Base-by-base conservation (phyloP, 2,113 vertebrate species). In the Geothlypis trichas region DNA sequence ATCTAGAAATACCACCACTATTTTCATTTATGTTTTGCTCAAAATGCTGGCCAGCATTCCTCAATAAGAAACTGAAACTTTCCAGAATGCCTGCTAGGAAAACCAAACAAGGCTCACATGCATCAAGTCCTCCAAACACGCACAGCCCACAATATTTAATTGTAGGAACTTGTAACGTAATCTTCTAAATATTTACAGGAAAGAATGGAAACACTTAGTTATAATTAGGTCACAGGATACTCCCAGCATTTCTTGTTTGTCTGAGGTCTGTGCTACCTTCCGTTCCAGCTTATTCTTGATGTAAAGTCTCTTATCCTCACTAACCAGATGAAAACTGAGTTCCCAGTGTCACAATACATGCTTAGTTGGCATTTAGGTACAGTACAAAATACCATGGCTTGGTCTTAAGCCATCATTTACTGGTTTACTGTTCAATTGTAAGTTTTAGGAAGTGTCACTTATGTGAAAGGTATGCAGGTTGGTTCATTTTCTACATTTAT, bases 151-250 rank as follows among this genome's bases (percentile, higher is more conserved):
- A 5, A 24, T 65, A 83, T 57, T 88, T 85, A 88, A 65, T 15
- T 67, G 87, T 21, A 87, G 63, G 72, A 96, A 87, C 51, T 55
- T 5, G 4, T 42, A 95, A 86, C 16, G 26, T 75, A 54, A 80
- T 69, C 55, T 65, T 62, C 55, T 49, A 71, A 74, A 84, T 66
- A 86, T 77, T 74, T 77, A 81, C 80, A 78, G 65, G 49, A 69
- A 86, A 81, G n/a, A 80, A 91, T 49, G 82, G 61, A 39, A 94
- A 58, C 35, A 58, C 41, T 52, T 65, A 65, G 59, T 39, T 89
- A 74, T 90, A 90, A 93, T 78, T 75, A 82, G 90, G 71, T 39
- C 79, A 88, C 67, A 79, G 62, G 85, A 91, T 80, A 66, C 49
- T 80, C 26, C 54, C 88, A 80, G 88, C 51, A 66, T 72, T 91